Conservation (phyloP, 2,113 vertebrate genomes). For the Chascanopsetta lugubris region DNA sequence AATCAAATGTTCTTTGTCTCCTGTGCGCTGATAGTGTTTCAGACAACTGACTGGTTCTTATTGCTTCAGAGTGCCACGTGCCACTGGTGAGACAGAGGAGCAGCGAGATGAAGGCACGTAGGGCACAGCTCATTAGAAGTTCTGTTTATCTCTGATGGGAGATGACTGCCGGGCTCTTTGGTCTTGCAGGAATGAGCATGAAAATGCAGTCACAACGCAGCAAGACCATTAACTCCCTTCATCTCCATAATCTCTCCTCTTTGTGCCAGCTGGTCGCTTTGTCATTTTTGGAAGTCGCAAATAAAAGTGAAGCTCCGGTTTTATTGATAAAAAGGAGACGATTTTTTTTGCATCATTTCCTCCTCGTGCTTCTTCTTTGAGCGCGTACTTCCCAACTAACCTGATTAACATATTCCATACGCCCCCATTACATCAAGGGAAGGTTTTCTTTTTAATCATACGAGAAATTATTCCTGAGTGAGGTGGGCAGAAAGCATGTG, state of each 20-base stretch:
- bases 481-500: background rate
- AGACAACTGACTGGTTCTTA: constrained; percentile 10
- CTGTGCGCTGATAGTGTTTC: background rate
- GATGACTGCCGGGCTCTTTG: constrained; percentile 43
- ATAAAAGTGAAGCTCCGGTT: background rate
- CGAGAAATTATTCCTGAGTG: background rate
- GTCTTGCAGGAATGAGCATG: constrained; percentile 23
- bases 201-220: constrained; percentile 11
- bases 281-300: constrained; percentile 18
- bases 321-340: constrained; percentile 2
- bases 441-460: background rate
- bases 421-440: background rate
- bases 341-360: background rate
- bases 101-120: constrained; percentile 18
- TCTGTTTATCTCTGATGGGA: constrained; percentile 47
- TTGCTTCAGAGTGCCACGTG: constrained; percentile 16
- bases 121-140: constrained; percentile 44
- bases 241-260: background rate
- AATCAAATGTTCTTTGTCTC: background rate
- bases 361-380: constrained; percentile 3
- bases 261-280: background rate
- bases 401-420: constrained; percentile 2
- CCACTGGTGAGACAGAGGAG: constrained; percentile 30
- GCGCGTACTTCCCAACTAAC: background rate
- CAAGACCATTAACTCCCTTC: constrained; percentile 4